Conservation (phyloP, 2,113 vertebrate species). For the Urocynchramus pylzowi region DNA sequence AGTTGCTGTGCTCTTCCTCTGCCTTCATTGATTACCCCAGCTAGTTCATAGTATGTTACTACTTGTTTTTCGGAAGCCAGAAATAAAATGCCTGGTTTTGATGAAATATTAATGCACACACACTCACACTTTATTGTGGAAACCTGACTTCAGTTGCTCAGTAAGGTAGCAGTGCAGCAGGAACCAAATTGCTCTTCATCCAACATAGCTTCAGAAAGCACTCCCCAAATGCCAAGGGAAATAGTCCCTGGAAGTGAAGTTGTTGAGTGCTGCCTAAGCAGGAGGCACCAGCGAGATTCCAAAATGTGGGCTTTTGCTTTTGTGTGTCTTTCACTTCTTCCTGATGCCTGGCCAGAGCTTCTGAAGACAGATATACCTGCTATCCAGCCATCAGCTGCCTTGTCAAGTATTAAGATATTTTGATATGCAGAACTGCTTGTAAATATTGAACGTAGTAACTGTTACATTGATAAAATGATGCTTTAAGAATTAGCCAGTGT, state of each 20-base stretch:
- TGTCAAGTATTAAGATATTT: background rate
- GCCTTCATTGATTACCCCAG: background rate
- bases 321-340: background rate
- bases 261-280: background rate
- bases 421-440: background rate
- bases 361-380: background rate
- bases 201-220: background rate
- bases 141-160: background rate
- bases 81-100: background rate
- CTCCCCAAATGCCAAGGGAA: background rate
- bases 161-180: background rate
- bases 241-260: background rate
- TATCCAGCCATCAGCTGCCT: background rate
- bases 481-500: background rate
- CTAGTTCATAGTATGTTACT: background rate
- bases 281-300: background rate
- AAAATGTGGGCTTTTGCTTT: background rate
- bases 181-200: background rate
- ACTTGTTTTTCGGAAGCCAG: background rate
- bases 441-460: background rate
- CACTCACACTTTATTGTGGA: background rate
- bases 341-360: background rate
- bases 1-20: background rate
- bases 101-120: background rate
- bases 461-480: background rate